Evolutionary conservation across 2,888 invertebrate genomes (phyloP).

Genomic region (Ramazzottius varieornatus): DNA sequence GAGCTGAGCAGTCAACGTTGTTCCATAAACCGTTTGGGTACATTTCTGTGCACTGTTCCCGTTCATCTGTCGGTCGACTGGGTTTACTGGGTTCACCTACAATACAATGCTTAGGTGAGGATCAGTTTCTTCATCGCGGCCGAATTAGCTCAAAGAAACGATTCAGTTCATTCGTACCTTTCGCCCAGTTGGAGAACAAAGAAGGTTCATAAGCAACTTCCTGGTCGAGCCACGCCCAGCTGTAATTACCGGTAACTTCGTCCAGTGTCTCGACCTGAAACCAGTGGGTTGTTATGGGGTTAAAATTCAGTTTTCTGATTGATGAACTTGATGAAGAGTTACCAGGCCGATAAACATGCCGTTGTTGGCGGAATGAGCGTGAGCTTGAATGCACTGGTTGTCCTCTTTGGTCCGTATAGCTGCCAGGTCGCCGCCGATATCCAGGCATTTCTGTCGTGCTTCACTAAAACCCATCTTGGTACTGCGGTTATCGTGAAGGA

Average conservation of each 20-base stretch:
- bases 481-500: neutral
- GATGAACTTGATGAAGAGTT: too few relatives aligned
- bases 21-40: conserved; percentile 1
- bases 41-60: neutral
- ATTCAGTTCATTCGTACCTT: neutral
- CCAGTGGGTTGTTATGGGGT: too few relatives aligned
- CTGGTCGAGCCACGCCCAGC: neutral
- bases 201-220: neutral
- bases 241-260: neutral
- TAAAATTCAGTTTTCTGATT: too few relatives aligned
- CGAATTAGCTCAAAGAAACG: neutral
- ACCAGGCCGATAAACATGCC: neutral
- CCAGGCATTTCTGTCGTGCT: neutral
- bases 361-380: neutral
- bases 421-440: neutral
- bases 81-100: too few relatives aligned
- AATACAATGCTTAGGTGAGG: too few relatives aligned
- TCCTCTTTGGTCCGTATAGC: neutral
- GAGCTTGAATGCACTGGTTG: neutral
- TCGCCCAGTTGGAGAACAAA: neutral
- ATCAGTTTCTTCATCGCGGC: neutral
- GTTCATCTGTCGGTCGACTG: too few relatives aligned
- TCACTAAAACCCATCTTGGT: neutral
- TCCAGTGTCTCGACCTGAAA: neutral
- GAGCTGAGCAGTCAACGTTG: neutral